Evolutionary conservation across 2,797 vertebrate genomes (phyloP).

Genomic region (Acanthornis magna): DNA sequence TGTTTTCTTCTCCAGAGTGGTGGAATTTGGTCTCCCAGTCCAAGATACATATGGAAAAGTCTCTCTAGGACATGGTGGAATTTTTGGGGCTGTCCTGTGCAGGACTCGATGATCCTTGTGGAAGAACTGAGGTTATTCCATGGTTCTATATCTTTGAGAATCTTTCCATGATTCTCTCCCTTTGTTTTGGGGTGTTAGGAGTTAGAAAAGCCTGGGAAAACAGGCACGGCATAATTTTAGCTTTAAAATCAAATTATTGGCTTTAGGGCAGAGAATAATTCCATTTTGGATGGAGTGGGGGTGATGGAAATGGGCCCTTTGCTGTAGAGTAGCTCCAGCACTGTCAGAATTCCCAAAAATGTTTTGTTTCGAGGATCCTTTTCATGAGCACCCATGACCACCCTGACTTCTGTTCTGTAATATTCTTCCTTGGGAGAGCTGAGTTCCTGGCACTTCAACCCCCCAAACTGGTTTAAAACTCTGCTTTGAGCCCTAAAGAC

Average conservation of each 20-base stretch:
- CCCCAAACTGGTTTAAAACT: not conserved
- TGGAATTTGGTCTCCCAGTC: not conserved
- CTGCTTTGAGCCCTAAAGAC: not conserved
- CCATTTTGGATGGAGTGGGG: not conserved
- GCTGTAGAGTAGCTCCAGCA: not conserved
- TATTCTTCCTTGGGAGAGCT: not conserved
- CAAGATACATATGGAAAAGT: not conserved
- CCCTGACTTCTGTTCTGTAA: not conserved
- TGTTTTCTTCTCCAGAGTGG: not conserved
- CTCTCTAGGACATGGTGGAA: not conserved
- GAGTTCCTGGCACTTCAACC: rapidly evolving
- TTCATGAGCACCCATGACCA: not conserved
- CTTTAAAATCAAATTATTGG: not conserved
- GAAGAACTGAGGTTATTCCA: not conserved
- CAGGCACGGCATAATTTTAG: not conserved
- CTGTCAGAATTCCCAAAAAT: not conserved
- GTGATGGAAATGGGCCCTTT: not conserved
- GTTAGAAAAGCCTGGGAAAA: not conserved
- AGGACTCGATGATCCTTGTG: not conserved
- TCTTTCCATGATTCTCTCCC: rapidly evolving
- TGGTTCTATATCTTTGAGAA: not conserved
- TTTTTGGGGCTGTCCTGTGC: not conserved
- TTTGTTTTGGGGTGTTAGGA: not conserved
- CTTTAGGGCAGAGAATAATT: not conserved
- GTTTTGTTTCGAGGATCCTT: not conserved